Evolutionary conservation across 2,888 invertebrate genomes (phyloP).

Genomic region (Drosophila prostipennis): DNA sequence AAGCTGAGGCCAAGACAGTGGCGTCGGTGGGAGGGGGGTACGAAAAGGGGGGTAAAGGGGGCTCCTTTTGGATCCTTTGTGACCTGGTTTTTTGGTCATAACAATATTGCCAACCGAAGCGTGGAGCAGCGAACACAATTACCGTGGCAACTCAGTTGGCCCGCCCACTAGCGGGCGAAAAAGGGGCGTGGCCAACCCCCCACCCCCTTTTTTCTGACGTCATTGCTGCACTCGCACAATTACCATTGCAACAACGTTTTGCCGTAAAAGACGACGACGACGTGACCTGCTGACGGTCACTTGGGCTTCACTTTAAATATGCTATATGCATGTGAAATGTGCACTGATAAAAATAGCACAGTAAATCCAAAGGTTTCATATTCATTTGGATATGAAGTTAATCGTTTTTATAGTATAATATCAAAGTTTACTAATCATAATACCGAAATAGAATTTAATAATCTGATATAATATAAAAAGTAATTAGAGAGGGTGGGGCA

Average conservation of each 20-base stretch:
- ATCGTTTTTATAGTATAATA: no score
- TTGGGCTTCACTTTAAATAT: slow-evolving; percentile 53
- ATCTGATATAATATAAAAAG: no score
- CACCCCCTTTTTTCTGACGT: slow-evolving; percentile 65
- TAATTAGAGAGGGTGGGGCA: no score
- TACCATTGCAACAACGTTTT: slow-evolving; percentile 56
- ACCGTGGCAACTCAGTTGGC: slow-evolving; percentile 72
- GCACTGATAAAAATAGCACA: no score
- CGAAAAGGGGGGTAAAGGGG: background rate
- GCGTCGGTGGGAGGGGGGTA: background rate
- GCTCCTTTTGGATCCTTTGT: slow-evolving; percentile 63
- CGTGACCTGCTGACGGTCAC: slow-evolving; percentile 77
- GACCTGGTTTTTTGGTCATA: slow-evolving; percentile 81
- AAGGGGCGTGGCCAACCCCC: slow-evolving; percentile 27
- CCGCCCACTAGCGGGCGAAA: slow-evolving; percentile 16
- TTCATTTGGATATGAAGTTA: no score
- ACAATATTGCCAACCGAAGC: slow-evolving; percentile 75
- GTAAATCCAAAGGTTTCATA: no score
- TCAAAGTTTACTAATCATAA: no score
- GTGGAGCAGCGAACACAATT: slow-evolving; percentile 75
- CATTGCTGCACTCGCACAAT: slow-evolving; percentile 71
- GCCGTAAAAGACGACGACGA: slow-evolving; percentile 40
- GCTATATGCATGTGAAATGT: slow-evolving; percentile 2
- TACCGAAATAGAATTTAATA: no score
- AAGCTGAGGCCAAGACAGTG: slow-evolving; percentile 53